Percentiles rank a stretch among this genome's conserved stretches.
These are phyloP conservation scores for Matsumurasca onukii DNA, from an alignment of 1,140 invertebrate genomes.

Conservation along the genomic window DNA sequence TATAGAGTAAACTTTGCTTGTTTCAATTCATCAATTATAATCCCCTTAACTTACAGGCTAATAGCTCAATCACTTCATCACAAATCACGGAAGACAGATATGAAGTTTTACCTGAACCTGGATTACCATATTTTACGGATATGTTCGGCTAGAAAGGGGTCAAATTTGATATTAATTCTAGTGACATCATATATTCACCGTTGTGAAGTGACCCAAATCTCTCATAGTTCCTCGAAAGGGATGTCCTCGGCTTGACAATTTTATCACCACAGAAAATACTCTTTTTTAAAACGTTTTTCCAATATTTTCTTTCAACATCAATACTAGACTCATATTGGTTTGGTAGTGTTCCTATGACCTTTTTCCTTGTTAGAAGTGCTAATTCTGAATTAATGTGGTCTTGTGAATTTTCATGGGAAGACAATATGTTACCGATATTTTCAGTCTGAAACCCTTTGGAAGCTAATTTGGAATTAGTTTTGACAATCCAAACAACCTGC, in stretches of 20 bases:
- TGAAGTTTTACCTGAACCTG: slow-evolving; percentile 41
- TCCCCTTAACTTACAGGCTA: slow-evolving; percentile 40
- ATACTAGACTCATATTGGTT: slow-evolving; percentile 10
- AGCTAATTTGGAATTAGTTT: slow-evolving; percentile 17
- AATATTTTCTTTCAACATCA: slow-evolving; percentile 33
- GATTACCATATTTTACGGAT: slow-evolving; percentile 44
- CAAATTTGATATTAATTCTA: slow-evolving; percentile 47
- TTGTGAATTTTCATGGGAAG: slow-evolving; percentile 40
- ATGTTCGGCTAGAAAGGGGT: slow-evolving; percentile 46
- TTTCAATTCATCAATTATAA: slow-evolving; percentile 45
- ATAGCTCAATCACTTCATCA: slow-evolving; percentile 46
- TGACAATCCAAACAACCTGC: slow-evolving; percentile 36
- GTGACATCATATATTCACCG: slow-evolving; percentile 41
- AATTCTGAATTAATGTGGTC: slow-evolving; percentile 35
- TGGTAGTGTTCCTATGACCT: slow-evolving; percentile 30
- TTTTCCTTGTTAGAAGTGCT: slow-evolving; percentile 33
- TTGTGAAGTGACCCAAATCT: slow-evolving; percentile 42
- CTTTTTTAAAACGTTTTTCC: slow-evolving; percentile 41
- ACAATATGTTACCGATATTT: slow-evolving; percentile 37
- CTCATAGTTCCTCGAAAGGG: slow-evolving; percentile 42
- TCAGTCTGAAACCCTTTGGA: slow-evolving; percentile 41
- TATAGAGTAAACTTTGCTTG: slow-evolving; percentile 47
- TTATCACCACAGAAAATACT: slow-evolving; percentile 39
- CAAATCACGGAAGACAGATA: slow-evolving; percentile 46
- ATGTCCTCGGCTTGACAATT: slow-evolving; percentile 38